A percentile compares a stretch with the other conserved stretches of the same genome.
phyloP scores from a whole-genome alignment of 2,888 invertebrate genomes.

The Heliconius charithonia region DNA sequence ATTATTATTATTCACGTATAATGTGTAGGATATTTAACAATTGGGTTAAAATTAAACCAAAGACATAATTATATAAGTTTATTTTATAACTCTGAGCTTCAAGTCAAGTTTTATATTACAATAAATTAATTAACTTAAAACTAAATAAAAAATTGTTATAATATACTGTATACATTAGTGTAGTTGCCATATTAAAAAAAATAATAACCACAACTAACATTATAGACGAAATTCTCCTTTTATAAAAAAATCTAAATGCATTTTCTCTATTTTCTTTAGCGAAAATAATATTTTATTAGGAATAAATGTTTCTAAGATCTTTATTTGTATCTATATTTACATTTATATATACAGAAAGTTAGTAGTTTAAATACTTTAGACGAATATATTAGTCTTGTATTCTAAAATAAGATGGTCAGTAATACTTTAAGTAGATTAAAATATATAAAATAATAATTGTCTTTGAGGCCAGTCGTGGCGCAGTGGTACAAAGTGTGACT shows the following conservation, averaged over 20 bases:
- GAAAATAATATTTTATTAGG: background rate
- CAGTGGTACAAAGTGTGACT: no score
- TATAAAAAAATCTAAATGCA: slow-evolving; percentile 12
- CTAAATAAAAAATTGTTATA: slow-evolving; percentile 8
- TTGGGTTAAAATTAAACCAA: background rate
- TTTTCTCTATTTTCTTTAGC: background rate
- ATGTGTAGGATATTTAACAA: no score
- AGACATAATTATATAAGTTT: slow-evolving; percentile 22
- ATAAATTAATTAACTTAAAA: slow-evolving; percentile 38
- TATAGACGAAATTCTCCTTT: background rate
- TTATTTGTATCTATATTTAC: slow-evolving; percentile 10
- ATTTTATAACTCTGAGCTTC: slow-evolving; percentile 28
- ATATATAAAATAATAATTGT: background rate
- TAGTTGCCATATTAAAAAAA: slow-evolving; percentile 21
- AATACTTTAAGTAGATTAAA: slow-evolving; percentile 8
- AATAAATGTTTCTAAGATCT: slow-evolving; percentile 14
- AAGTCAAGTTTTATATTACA: slow-evolving; percentile 30
- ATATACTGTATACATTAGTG: slow-evolving; percentile 15
- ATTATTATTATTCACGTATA: no score
- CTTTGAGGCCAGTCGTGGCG: no score
- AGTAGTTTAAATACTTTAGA: slow-evolving; percentile 1
- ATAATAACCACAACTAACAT: background rate
- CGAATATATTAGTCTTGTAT: background rate
- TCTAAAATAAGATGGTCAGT: background rate
- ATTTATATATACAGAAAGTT: slow-evolving; percentile 15